A percentile compares a stretch with the other conserved stretches of the same genome.
Evolutionary conservation across 2,113 vertebrate genomes (phyloP).

Genomic region (Fregata magnificens): DNA sequence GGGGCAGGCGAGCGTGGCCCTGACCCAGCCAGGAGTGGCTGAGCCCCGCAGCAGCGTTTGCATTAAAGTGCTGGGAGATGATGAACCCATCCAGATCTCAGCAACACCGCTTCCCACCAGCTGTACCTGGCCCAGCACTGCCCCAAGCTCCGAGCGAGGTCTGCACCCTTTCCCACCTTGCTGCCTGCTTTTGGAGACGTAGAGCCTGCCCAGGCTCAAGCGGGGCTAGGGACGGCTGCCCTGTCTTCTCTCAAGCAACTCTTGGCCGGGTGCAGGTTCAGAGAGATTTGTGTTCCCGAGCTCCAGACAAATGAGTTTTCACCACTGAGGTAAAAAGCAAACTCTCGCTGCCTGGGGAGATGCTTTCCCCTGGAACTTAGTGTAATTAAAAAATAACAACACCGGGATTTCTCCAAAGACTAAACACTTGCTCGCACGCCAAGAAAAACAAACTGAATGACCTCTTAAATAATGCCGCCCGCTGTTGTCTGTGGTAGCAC

Average conservation of each 20-base stretch:
- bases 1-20: accelerated
- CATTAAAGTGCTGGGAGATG: accelerated
- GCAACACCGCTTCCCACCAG: neutral
- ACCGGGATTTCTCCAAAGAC: conserved; percentile 34
- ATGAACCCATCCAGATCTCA: neutral
- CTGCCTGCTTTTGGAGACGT: neutral
- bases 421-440: neutral
- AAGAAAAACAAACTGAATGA: conserved; percentile 11
- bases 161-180: neutral
- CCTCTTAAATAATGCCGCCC: neutral
- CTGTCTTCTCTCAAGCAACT: neutral
- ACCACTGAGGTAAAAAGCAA: neutral
- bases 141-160: too few species aligned
- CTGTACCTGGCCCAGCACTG: neutral
- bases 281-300: neutral
- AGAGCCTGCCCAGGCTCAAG: neutral
- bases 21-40: accelerated
- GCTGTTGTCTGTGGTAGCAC: neutral
- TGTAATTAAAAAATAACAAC: neutral
- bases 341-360: neutral
- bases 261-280: neutral
- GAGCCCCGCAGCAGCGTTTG: neutral
- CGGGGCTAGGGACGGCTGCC: accelerated
- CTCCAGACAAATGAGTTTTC: neutral
- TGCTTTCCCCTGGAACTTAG: neutral